Percentiles rank a stretch among this genome's conserved stretches.
Conservation (phyloP, 2,113 vertebrate species). For the Myiozetetes cayanensis region DNA sequence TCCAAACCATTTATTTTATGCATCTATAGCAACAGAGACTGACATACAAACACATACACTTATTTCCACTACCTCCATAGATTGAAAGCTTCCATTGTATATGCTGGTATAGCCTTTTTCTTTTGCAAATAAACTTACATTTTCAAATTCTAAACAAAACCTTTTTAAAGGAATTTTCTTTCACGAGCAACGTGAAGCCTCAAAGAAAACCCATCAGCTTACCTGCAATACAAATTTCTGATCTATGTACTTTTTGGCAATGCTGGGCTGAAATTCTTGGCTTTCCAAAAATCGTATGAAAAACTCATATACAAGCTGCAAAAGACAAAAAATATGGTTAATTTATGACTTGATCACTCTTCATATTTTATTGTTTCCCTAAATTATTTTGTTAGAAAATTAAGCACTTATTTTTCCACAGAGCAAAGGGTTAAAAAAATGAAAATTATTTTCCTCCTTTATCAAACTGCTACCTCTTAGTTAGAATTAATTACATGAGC, state of each 20-base stretch:
- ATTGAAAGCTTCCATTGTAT: not conserved
- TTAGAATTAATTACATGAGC: not conserved
- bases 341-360: not conserved
- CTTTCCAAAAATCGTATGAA: constrained; percentile 99
- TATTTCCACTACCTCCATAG: not conserved
- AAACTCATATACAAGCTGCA: constrained; percentile 99
- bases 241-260: constrained; percentile 99
- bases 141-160: not conserved
- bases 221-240: constrained; percentile 99
- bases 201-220: constrained; percentile 58
- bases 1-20: not conserved
- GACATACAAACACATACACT: not conserved
- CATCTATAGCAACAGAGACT: not conserved
- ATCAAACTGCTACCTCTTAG: not conserved
- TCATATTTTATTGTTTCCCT: not conserved
- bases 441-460: not conserved
- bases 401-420: not conserved
- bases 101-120: not conserved
- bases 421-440: not conserved
- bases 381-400: not conserved
- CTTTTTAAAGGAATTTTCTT: not conserved
- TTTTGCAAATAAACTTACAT: not conserved
- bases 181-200: not conserved
- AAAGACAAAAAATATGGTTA: not conserved
- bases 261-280: constrained; percentile 99